These are phyloP conservation scores for Aphelocoma coerulescens DNA, from an alignment of 2,113 vertebrate genomes.

Conservation along the genomic window DNA sequence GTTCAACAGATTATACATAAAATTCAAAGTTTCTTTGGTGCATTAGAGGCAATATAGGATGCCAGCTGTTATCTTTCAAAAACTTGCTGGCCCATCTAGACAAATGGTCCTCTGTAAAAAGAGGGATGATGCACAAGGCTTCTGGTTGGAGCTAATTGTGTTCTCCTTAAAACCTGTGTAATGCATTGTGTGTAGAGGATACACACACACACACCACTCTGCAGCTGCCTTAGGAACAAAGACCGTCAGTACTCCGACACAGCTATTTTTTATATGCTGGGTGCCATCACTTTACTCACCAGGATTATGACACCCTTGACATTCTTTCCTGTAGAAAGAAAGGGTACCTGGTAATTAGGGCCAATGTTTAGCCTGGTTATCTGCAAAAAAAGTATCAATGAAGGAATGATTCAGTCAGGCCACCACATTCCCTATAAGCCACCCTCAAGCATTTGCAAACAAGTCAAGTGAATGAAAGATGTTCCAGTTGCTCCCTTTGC, in stretches of 20 bases:
- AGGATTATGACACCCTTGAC: not conserved
- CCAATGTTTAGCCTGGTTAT: conserved; percentile 27
- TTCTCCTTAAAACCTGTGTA: not conserved
- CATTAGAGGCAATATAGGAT: not conserved
- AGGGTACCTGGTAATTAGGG: not conserved
- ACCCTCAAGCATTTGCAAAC: conserved; percentile 20
- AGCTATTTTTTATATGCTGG: not conserved
- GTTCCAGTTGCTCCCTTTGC: not conserved
- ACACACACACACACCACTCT: not conserved
- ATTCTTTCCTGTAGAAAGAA: conserved; percentile 5
- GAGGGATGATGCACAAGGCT: not conserved
- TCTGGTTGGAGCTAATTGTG: not conserved
- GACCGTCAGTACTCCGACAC: not conserved
- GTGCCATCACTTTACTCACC: not conserved
- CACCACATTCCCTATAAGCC: not conserved
- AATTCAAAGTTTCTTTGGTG: conserved; percentile 24
- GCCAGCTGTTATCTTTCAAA: conserved; percentile 20
- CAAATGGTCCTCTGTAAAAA: not conserved
- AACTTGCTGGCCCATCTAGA: not conserved
- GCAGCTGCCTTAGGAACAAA: not conserved
- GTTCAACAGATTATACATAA: not conserved
- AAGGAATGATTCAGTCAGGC: conserved; percentile 9
- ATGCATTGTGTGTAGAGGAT: not conserved
- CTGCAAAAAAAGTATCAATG: conserved; percentile 40
- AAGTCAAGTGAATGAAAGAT: conserved; percentile 5